phyloP scores from a whole-genome alignment of 1,140 invertebrate species.

The Octopus sinensis region DNA sequence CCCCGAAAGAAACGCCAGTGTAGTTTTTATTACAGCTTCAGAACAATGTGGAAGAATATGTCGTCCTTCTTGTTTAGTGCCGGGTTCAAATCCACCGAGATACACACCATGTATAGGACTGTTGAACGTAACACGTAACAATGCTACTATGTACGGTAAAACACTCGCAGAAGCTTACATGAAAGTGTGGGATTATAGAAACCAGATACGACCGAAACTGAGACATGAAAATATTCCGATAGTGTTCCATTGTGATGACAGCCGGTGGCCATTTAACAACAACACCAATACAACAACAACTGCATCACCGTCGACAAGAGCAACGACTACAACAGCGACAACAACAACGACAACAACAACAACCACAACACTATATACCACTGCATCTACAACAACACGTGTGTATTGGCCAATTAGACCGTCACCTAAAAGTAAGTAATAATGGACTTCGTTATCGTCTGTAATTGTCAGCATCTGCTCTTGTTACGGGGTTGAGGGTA shows the following conservation, averaged over 20 bases:
- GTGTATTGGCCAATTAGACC: too few species aligned
- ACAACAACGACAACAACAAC: neutral
- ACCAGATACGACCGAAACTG: neutral
- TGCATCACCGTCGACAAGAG: too few species aligned
- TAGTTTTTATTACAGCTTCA: conserved; percentile 24
- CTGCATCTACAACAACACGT: neutral
- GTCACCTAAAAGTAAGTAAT: too few species aligned
- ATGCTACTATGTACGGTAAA: conserved; percentile 24
- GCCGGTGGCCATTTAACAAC: neutral
- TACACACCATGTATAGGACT: conserved; percentile 26
- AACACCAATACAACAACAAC: neutral
- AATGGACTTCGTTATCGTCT: too few species aligned
- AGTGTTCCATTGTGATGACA: neutral
- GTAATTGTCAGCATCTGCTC: too few species aligned
- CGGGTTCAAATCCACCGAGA: conserved; percentile 18
- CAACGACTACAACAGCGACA: neutral
- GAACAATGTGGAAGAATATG: conserved; percentile 28
- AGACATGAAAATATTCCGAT: neutral
- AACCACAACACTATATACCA: neutral
- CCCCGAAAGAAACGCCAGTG: neutral
- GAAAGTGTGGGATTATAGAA: conserved; percentile 16
- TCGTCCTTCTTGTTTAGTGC: conserved; percentile 24
- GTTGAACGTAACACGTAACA: conserved; percentile 11
- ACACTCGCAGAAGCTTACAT: conserved; percentile 21
- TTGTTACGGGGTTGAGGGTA: too few species aligned